Evolutionary conservation across 2,797 vertebrate genomes (phyloP), one percentile per base, ranked within the genome.

Genomic region (Triplophysa bombifrons): DNA sequence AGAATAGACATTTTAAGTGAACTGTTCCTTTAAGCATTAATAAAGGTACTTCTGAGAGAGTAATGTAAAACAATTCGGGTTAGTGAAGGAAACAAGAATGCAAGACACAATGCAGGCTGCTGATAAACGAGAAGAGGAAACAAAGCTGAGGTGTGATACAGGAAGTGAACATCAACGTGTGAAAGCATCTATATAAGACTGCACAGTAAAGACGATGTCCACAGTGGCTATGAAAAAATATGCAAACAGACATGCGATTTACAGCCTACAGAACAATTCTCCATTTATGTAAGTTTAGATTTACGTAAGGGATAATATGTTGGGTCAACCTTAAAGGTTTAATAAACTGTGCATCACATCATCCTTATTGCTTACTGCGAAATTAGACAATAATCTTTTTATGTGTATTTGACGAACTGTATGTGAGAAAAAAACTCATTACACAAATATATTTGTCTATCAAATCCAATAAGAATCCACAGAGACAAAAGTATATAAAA

Each of bases 111-210:
- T 20, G 63, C 34, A 44, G 38, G 4, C 34, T 20, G 34, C 19
- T 65, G 34, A 65, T 20, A 11, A 22, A 53, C 44, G 70, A 56
- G 70, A 76, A 76, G 69, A 82, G 46, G 73, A 41, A 41, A 41
- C 65, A 55, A 22, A 53, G 58, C 74, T 50, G 71, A 71, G 30
- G 68, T 20, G 56, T 55, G n/a, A 34, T 50, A 83, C 51, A 83
- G 84, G 78, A 85, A 72, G 66, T 78, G 61, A 77, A 53, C 41
- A 48, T 10, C 22, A 41, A 61, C 55, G 50, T 56, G 61, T 56
- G 19, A 60, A 72, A 81, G 74, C 71, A 75, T 67, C 30, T 55
- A 14, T 20, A 55, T 14, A 78, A 27, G 25, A 73, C 67, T 20
- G 74, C 46, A 67, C 19, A 34, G 58, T 30, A 74, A 63, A 60